Evolutionary conservation across 64 coral and sea anemone species (phyloP).

Genomic region (Catalaphyllia jardinei): DNA sequence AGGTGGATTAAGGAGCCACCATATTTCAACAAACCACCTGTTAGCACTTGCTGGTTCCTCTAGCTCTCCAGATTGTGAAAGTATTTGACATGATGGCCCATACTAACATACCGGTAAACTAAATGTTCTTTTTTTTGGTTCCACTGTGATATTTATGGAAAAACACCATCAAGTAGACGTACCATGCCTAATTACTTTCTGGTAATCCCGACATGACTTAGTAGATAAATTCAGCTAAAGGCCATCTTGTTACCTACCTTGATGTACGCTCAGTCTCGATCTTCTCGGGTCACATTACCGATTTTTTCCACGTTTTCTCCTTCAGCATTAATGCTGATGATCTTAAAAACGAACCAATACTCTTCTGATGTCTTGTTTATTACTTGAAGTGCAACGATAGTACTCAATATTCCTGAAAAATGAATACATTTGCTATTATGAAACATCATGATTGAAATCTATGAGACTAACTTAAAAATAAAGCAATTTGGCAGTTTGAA

Average conservation of each 20-base stretch:
- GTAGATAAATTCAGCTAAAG: background rate
- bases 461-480: background rate
- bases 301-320: constrained; percentile 31
- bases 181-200: background rate
- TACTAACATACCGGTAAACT: background rate
- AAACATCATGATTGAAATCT: background rate
- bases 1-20: background rate
- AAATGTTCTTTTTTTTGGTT: background rate
- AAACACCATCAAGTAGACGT: background rate
- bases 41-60: background rate
- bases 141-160: background rate
- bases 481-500: constrained; percentile 1
- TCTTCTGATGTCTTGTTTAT: constrained; percentile 30
- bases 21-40: constrained; percentile 26
- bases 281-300: constrained; percentile 7
- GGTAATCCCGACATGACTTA: background rate
- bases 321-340: constrained; percentile 24
- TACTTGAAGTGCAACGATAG: constrained; percentile 24
- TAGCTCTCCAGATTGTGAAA: background rate
- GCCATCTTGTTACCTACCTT: constrained; percentile 17
- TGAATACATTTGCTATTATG: background rate
- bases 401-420: constrained; percentile 21
- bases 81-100: background rate
- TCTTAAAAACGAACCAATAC: constrained; percentile 28
- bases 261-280: constrained; percentile 6